A percentile compares a stretch with the other conserved stretches of the same genome.
These are phyloP conservation scores for Zygothrica quintamaculata DNA, from an alignment of 2,888 invertebrate species.

Conservation along the genomic window DNA sequence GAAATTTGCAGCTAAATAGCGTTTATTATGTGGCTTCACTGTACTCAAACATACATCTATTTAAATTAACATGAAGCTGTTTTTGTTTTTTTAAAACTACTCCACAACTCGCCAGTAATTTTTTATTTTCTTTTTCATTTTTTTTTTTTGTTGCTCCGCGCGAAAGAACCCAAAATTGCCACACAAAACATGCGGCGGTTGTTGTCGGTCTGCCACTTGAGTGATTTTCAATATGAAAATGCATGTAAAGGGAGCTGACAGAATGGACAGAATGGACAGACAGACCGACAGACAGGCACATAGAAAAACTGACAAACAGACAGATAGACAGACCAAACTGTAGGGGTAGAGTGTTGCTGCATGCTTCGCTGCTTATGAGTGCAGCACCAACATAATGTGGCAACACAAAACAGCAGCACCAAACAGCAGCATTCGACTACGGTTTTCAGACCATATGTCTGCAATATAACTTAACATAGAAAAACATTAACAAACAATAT, in stretches of 20 bases:
- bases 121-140: background rate
- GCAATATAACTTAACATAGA: slow-evolving; percentile 8
- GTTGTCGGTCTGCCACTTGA: slow-evolving; percentile 72
- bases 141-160: slow-evolving; percentile 10
- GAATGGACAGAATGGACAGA: slow-evolving; percentile 27
- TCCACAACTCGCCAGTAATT: background rate
- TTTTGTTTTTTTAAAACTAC: slow-evolving; percentile 6
- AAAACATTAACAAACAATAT: slow-evolving; percentile 38
- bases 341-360: slow-evolving; percentile 46
- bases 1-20: slow-evolving; percentile 59
- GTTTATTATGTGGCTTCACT: slow-evolving; percentile 61
- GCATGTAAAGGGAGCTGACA: slow-evolving; percentile 66
- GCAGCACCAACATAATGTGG: slow-evolving; percentile 63
- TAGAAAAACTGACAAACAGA: slow-evolving; percentile 19
- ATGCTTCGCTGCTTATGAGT: slow-evolving; percentile 63
- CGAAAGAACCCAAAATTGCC: slow-evolving; percentile 67
- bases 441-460: slow-evolving; percentile 61
- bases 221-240: slow-evolving; percentile 78
- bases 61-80: slow-evolving; percentile 66
- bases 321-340: too few relatives aligned
- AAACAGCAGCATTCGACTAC: slow-evolving; percentile 58
- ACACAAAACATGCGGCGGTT: slow-evolving; percentile 37
- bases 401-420: slow-evolving; percentile 49
- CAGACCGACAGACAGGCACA: slow-evolving; percentile 25
- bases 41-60: slow-evolving; percentile 43